phyloP scores from a whole-genome alignment of 2,888 invertebrate species.

The Periphyllus acericola region DNA sequence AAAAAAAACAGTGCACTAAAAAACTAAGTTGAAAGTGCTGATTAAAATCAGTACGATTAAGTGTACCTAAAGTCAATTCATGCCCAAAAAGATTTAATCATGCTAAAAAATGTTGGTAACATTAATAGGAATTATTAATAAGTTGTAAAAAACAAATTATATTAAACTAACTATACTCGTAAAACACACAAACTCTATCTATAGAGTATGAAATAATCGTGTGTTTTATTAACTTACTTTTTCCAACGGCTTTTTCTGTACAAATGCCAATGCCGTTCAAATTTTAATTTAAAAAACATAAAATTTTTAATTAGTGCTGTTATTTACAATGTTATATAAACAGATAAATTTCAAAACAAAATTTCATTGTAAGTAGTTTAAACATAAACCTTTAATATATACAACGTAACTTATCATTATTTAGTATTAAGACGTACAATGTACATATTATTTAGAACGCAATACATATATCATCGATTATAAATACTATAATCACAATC shows the following conservation, averaged over 20 bases:
- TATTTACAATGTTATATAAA: conserved; percentile 45
- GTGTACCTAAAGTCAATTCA: conserved; percentile 41
- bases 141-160: conserved; percentile 1
- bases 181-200: conserved; percentile 34
- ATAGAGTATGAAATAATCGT: conserved; percentile 11
- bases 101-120: not conserved
- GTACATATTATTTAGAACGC: not conserved
- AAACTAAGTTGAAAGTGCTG: conserved; percentile 42
- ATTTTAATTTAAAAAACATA: conserved; percentile 43
- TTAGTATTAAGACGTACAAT: not conserved
- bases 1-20: conserved; percentile 40
- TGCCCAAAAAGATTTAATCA: conserved; percentile 41
- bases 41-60: conserved; percentile 51
- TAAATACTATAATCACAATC: not conserved
- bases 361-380: conserved; percentile 16
- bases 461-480: not conserved
- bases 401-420: conserved; percentile 1
- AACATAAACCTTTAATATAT: not conserved
- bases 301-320: conserved; percentile 47
- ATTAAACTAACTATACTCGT: conserved; percentile 2
- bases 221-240: conserved; percentile 79
- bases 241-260: conserved; percentile 95
- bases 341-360: conserved; percentile 20
- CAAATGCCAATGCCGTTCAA: conserved; percentile 51
- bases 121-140: conserved; percentile 11